Evolutionary conservation across 2,888 invertebrate genomes (phyloP).

Genomic region (Acheta domesticus): DNA sequence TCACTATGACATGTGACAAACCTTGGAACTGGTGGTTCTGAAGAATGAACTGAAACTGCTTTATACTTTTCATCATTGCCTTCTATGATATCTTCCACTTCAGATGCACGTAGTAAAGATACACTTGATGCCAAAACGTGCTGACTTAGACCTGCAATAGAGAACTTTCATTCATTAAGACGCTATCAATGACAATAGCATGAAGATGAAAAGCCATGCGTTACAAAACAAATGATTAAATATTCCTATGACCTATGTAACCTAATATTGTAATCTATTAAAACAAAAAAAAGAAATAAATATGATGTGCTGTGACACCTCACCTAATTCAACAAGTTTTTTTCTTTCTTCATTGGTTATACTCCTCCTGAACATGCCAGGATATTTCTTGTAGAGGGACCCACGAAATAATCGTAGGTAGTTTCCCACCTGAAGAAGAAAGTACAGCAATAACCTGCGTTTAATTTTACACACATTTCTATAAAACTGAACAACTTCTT

Average conservation of each 20-base stretch:
- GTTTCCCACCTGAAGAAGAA: slow-evolving; percentile 76
- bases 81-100: slow-evolving; percentile 96
- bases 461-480: neutral
- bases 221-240: neutral
- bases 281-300: neutral
- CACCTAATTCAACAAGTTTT: slow-evolving; percentile 79
- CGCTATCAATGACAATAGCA: neutral
- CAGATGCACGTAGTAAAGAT: slow-evolving; percentile 83
- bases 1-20: slow-evolving; percentile 33
- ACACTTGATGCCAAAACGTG: slow-evolving; percentile 97
- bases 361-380: slow-evolving; percentile 92
- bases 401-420: slow-evolving; percentile 95
- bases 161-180: neutral
- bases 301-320: slow-evolving; percentile 19
- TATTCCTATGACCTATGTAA: neutral
- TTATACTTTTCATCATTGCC: slow-evolving; percentile 98
- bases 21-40: slow-evolving; percentile 78
- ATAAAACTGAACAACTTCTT: too few relatives aligned
- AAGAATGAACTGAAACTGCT: slow-evolving; percentile 86
- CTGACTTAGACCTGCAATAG: slow-evolving; percentile 62
- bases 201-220: neutral
- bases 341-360: slow-evolving; percentile 95
- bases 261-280: neutral
- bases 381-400: slow-evolving; percentile 96
- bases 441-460: neutral